phyloP scores from a whole-genome alignment of 2,797 vertebrate species.

The Meriones psammophilus region DNA sequence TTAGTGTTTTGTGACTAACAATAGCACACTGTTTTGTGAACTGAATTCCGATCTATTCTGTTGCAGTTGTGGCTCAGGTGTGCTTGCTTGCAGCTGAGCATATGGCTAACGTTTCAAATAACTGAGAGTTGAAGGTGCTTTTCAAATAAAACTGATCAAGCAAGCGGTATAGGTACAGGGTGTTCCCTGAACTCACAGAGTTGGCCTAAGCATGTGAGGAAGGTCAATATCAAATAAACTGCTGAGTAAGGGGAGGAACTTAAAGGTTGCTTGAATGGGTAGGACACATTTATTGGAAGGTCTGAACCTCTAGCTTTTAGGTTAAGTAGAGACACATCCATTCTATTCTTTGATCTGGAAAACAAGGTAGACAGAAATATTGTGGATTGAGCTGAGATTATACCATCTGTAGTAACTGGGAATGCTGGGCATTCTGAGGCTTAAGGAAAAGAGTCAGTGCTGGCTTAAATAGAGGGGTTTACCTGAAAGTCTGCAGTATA shows the following conservation, averaged over 20 bases:
- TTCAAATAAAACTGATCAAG: not conserved
- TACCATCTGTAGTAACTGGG: not conserved
- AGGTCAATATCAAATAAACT: not conserved
- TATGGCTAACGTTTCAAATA: not conserved
- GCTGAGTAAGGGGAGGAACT: not conserved
- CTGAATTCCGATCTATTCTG: not conserved
- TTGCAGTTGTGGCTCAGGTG: not conserved
- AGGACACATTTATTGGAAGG: not conserved
- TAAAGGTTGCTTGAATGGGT: not conserved
- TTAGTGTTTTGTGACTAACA: not conserved
- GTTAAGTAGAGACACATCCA: not conserved
- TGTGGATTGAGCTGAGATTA: not conserved
- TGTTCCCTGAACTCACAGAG: not conserved
- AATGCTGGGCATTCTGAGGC: too few relatives aligned
- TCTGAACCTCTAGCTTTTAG: not conserved
- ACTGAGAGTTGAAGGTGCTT: not conserved
- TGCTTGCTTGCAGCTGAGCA: not conserved
- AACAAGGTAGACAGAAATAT: not conserved
- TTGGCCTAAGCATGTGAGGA: not conserved
- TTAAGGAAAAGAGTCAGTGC: not conserved
- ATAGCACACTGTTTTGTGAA: not conserved
- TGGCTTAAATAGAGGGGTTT: not conserved
- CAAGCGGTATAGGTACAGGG: not conserved
- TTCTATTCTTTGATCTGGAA: not conserved
- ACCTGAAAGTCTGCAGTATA: not conserved